phyloP scores from a whole-genome alignment of 30 jellyfish, hydroid and myxozoan genomes.

The Rhopilema esculentum region DNA sequence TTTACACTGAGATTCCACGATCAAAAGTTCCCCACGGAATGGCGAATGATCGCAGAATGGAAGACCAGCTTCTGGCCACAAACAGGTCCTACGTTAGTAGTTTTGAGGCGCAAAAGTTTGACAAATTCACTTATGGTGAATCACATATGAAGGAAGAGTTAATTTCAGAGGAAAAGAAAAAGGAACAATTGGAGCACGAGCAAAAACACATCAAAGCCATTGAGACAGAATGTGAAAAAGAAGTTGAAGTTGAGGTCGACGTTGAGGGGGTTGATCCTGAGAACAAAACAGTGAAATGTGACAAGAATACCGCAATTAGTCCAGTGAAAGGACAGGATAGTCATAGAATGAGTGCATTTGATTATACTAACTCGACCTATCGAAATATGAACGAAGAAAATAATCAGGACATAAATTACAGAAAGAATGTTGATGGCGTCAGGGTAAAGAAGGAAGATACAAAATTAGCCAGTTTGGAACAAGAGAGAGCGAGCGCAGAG shows the following conservation, averaged over 20 bases:
- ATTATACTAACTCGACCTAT: background rate
- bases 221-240: constrained; percentile 4
- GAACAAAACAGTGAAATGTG: background rate
- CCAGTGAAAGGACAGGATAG: background rate
- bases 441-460: background rate
- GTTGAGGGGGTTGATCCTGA: constrained; percentile 24
- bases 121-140: background rate
- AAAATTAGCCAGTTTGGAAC: background rate
- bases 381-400: background rate
- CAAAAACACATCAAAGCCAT: background rate
- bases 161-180: background rate
- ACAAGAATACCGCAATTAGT: background rate
- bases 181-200: background rate
- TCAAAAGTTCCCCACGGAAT: background rate
- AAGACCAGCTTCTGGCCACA: background rate
- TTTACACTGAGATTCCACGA: background rate
- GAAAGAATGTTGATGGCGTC: background rate
- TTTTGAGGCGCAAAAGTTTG: background rate
- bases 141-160: background rate
- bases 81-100: background rate
- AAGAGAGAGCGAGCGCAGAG: constrained; percentile 6
- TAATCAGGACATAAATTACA: background rate
- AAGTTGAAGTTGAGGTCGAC: constrained; percentile 31
- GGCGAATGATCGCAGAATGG: background rate
- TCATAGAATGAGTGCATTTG: background rate